Conservation (phyloP, 30 jellyfish, hydroid and myxozoan species). For the Pseudorhiza aurosa region DNA sequence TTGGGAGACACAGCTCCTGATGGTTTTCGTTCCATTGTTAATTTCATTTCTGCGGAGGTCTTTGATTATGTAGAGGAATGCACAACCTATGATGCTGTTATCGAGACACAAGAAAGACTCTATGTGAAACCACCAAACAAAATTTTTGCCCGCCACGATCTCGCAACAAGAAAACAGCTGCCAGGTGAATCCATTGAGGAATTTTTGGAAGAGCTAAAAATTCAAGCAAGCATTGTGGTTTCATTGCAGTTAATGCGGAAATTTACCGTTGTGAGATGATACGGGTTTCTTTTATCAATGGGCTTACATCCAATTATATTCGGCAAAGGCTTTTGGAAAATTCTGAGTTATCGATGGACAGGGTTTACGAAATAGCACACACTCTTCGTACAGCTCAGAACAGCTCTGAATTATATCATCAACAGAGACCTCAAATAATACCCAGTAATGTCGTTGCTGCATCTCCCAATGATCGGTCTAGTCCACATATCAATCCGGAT, state of each 20-base stretch:
- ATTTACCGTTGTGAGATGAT: conserved; percentile 41
- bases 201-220: conserved; percentile 37
- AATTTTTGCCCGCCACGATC: conserved; percentile 25
- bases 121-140: conserved; percentile 3
- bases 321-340: conserved; percentile 73
- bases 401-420: conserved; percentile 57
- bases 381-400: conserved; percentile 43
- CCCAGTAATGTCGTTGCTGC: too few relatives aligned
- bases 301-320: conserved; percentile 37
- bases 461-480: too few relatives aligned
- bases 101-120: background rate
- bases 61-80: conserved; percentile 18
- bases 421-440: too few relatives aligned
- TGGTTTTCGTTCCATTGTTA: background rate
- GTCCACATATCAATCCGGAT: too few relatives aligned
- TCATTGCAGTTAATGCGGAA: conserved; percentile 51
- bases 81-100: conserved; percentile 23
- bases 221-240: conserved; percentile 68
- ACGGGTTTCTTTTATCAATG: conserved; percentile 71
- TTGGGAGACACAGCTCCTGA: background rate
- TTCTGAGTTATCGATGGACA: conserved; percentile 23
- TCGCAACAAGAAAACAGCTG: conserved; percentile 35
- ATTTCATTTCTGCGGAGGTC: conserved; percentile 20
- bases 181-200: conserved; percentile 59
- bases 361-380: conserved; percentile 51